phyloP scores from a whole-genome alignment of 1,140 invertebrate genomes.

The Trinorchestia longiramus region DNA sequence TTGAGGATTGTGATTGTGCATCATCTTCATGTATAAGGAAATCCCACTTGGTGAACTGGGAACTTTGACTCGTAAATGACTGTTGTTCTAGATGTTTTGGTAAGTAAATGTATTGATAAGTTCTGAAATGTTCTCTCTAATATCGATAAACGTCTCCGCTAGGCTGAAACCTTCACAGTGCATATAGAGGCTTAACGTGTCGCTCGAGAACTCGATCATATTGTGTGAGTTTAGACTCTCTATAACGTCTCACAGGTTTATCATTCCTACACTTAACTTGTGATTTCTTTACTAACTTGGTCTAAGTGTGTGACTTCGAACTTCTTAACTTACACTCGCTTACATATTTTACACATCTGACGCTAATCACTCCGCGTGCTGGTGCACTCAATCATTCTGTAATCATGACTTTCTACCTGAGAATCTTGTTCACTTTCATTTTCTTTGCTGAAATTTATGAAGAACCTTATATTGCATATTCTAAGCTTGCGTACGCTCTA shows the following conservation, averaged over 20 bases:
- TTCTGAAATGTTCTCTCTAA: slow-evolving; percentile 30
- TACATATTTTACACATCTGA: not conserved
- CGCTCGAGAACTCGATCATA: not conserved
- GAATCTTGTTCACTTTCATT: not conserved
- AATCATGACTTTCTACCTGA: not conserved
- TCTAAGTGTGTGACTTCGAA: not conserved
- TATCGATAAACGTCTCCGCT: slow-evolving; percentile 9
- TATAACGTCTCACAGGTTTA: not conserved
- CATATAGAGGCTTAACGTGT: not conserved
- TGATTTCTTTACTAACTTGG: not conserved
- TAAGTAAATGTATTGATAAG: slow-evolving; percentile 8
- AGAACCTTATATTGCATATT: not conserved
- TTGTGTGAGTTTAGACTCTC: not conserved
- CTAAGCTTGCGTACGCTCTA: not conserved
- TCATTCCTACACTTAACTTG: not conserved
- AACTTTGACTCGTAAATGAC: slow-evolving; percentile 21
- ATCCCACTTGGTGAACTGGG: not conserved
- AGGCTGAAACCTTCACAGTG: not conserved
- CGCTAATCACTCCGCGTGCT: not conserved
- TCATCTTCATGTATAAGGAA: not conserved
- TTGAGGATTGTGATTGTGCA: not conserved
- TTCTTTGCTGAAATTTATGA: not conserved
- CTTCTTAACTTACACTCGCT: not conserved
- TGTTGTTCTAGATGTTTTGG: slow-evolving; percentile 38
- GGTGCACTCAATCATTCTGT: not conserved